Evolutionary conservation across 2,888 invertebrate species (phyloP).

Genomic region (Yponomeuta cagnagella): DNA sequence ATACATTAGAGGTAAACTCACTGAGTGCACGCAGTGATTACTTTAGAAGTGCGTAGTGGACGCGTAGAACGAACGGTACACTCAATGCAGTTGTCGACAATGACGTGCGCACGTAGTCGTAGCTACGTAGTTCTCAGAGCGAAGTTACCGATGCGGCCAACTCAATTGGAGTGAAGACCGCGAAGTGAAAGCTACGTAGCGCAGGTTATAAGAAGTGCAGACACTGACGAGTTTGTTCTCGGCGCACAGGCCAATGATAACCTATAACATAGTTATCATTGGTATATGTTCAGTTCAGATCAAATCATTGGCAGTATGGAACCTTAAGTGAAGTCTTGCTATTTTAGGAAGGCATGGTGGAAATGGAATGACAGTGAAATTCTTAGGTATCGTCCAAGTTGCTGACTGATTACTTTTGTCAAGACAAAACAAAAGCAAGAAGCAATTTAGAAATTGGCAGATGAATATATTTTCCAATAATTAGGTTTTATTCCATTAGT

Average conservation of each 20-base stretch:
- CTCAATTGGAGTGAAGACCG: constrained; percentile 67
- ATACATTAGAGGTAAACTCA: constrained; percentile 61
- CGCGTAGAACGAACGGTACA: constrained; percentile 64
- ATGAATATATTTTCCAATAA: too few relatives aligned
- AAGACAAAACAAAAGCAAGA: too few relatives aligned
- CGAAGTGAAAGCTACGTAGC: constrained; percentile 73
- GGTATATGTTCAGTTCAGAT: constrained; percentile 59
- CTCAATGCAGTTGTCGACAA: constrained; percentile 64
- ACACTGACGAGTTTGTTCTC: constrained; percentile 72
- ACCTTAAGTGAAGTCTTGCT: constrained; percentile 37
- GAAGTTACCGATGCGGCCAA: constrained; percentile 68
- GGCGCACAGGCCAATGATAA: constrained; percentile 77
- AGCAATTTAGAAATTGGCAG: too few relatives aligned
- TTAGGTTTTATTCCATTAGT: too few relatives aligned
- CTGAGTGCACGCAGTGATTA: constrained; percentile 75
- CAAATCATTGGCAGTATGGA: constrained; percentile 50
- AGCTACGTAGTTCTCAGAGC: constrained; percentile 70
- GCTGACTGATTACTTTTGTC: too few relatives aligned
- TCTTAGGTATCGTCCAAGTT: not conserved
- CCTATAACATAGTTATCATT: constrained; percentile 77
- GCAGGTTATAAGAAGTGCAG: constrained; percentile 75
- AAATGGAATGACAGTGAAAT: not conserved
- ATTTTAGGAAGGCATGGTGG: not conserved
- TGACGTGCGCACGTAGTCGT: constrained; percentile 68
- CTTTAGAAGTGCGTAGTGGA: constrained; percentile 61